Conservation (phyloP, 2,888 invertebrate genomes). For the Amiota minor region DNA sequence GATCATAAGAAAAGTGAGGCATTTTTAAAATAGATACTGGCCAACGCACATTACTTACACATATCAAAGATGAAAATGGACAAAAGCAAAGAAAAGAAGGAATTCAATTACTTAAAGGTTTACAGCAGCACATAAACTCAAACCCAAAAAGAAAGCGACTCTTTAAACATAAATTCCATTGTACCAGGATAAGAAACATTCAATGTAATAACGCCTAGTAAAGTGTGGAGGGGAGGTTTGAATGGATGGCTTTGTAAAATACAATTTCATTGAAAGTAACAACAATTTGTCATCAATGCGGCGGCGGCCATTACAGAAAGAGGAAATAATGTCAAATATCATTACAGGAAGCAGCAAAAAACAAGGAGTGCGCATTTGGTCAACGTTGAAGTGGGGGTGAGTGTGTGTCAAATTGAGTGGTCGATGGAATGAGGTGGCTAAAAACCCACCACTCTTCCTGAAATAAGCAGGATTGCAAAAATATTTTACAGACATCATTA, state of each 20-base stretch:
- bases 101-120: slow-evolving; percentile 49
- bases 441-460: neutral
- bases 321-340: slow-evolving; percentile 52
- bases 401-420: too few relatives aligned
- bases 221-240: neutral
- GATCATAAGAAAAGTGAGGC: too few relatives aligned
- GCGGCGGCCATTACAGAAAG: slow-evolving; percentile 42
- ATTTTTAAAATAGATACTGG: too few relatives aligned
- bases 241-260: neutral
- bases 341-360: slow-evolving; percentile 37
- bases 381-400: too few relatives aligned
- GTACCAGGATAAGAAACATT: neutral
- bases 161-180: slow-evolving; percentile 10
- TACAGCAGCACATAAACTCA: slow-evolving; percentile 33
- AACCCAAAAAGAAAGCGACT: neutral
- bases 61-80: neutral
- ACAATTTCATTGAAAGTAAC: slow-evolving; percentile 22
- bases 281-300: slow-evolving; percentile 47
- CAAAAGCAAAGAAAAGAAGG: slow-evolving; percentile 35
- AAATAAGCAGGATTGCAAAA: slow-evolving; percentile 51
- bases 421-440: too few relatives aligned
- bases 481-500: slow-evolving; percentile 65
- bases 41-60: too few relatives aligned
- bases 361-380: neutral
- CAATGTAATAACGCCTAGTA: neutral